Percentiles rank a stretch among this genome's conserved stretches.
phyloP scores from a whole-genome alignment of 2,888 invertebrate genomes.

The Brachypterus glaber region DNA sequence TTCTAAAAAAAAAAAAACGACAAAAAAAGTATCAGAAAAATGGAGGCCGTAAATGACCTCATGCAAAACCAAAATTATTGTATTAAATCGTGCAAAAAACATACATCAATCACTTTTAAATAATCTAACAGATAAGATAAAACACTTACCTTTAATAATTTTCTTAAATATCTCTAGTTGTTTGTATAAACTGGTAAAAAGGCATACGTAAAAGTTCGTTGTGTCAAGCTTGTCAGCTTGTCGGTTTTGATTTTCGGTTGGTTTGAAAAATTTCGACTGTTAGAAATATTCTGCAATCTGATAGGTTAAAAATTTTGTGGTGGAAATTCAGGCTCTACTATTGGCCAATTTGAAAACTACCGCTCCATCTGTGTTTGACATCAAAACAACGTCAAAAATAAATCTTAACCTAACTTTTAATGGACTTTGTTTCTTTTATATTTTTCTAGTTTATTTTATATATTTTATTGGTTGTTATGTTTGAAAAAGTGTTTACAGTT shows the following conservation, averaged over 20 bases:
- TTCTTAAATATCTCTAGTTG: constrained; percentile 9
- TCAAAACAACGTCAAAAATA: constrained; percentile 1
- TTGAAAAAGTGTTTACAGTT: constrained; percentile 40
- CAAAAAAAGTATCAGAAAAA: background rate
- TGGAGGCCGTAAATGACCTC: constrained; percentile 2
- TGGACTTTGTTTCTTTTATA: background rate
- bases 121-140: background rate
- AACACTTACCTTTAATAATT: constrained; percentile 15
- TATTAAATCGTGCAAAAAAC: too few species aligned
- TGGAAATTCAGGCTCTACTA: background rate
- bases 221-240: constrained; percentile 27
- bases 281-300: constrained; percentile 20
- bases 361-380: background rate
- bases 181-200: constrained; percentile 20
- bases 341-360: constrained; percentile 3
- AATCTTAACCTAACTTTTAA: background rate
- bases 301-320: constrained; percentile 26
- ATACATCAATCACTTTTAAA: background rate
- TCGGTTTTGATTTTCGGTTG: constrained; percentile 29
- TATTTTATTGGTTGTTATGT: constrained; percentile 32
- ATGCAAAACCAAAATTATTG: too few species aligned
- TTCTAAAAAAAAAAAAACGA: background rate
- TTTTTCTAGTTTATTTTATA: background rate
- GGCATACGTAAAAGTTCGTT: constrained; percentile 30
- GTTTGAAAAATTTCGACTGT: constrained; percentile 32